These are phyloP conservation scores for Thalassoma bifasciatum DNA, from an alignment of 2,113 vertebrate genomes.

Conservation along the genomic window DNA sequence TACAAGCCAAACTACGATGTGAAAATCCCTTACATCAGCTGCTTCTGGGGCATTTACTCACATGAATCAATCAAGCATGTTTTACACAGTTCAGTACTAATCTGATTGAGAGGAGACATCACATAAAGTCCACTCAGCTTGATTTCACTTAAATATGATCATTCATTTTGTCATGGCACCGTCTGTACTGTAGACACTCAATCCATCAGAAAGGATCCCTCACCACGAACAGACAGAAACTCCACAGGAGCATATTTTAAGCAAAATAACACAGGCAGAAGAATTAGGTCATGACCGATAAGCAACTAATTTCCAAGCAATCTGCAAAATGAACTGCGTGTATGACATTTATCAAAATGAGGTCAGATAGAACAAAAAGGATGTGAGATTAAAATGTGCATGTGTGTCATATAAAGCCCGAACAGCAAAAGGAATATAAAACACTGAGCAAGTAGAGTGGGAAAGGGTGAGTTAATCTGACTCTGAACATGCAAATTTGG, in stretches of 20 bases:
- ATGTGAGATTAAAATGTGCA: slow-evolving; percentile 42
- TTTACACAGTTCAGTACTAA: neutral
- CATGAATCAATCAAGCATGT: neutral
- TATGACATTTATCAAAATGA: slow-evolving; percentile 58
- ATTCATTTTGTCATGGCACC: neutral
- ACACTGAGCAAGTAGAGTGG: neutral
- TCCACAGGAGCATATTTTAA: slow-evolving; percentile 31
- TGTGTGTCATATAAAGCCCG: slow-evolving; percentile 11
- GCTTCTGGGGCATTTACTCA: no score
- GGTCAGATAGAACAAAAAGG: slow-evolving; percentile 51
- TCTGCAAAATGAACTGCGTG: slow-evolving; percentile 50
- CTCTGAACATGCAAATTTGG: slow-evolving; percentile 22
- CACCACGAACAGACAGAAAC: neutral
- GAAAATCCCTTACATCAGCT: no score
- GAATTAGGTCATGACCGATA: slow-evolving; percentile 51
- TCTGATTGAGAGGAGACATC: slow-evolving; percentile 12
- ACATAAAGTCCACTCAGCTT: slow-evolving; percentile 7
- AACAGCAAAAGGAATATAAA: neutral
- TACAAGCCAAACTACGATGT: no score
- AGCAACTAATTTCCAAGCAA: slow-evolving; percentile 55
- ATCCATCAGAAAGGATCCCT: slow-evolving; percentile 8
- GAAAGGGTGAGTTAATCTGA: slow-evolving; percentile 47
- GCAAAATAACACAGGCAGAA: slow-evolving; percentile 38
- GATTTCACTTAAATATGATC: slow-evolving; percentile 14
- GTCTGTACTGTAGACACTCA: slow-evolving; percentile 2